phyloP scores from a whole-genome alignment of 2,888 invertebrate species.

The Dryocosmus kuriphilus region DNA sequence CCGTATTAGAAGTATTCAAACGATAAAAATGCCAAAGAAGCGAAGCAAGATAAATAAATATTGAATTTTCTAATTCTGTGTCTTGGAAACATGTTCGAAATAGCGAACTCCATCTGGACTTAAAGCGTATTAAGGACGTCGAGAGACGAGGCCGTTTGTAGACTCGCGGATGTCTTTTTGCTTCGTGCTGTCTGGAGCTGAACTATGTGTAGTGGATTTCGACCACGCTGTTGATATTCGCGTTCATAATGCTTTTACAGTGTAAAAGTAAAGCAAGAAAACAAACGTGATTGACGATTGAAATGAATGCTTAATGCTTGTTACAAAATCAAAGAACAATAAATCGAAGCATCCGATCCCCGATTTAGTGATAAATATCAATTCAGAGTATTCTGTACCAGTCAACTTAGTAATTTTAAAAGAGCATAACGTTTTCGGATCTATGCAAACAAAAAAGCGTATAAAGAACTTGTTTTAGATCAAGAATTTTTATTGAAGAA shows the following conservation, averaged over 20 bases:
- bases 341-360: constrained; percentile 21
- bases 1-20: background rate
- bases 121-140: constrained; percentile 36
- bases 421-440: too few species aligned
- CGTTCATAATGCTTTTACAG: constrained; percentile 36
- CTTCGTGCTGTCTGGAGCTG: constrained; percentile 34
- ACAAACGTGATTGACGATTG: constrained; percentile 32
- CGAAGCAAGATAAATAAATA: background rate
- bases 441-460: background rate
- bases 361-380: background rate
- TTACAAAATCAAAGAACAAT: constrained; percentile 17
- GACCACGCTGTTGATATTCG: constrained; percentile 33
- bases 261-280: constrained; percentile 25
- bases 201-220: constrained; percentile 33
- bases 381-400: background rate
- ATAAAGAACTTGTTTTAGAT: too few species aligned
- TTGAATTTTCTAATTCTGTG: constrained; percentile 15
- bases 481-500: too few species aligned
- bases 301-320: constrained; percentile 36
- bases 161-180: constrained; percentile 32
- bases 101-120: constrained; percentile 31
- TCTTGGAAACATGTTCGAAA: constrained; percentile 3
- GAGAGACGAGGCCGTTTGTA: constrained; percentile 37
- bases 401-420: too few species aligned
- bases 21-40: too few species aligned